Evolutionary conservation across 2,797 vertebrate genomes (phyloP).

Genomic region (Rhabdomys pumilio): DNA sequence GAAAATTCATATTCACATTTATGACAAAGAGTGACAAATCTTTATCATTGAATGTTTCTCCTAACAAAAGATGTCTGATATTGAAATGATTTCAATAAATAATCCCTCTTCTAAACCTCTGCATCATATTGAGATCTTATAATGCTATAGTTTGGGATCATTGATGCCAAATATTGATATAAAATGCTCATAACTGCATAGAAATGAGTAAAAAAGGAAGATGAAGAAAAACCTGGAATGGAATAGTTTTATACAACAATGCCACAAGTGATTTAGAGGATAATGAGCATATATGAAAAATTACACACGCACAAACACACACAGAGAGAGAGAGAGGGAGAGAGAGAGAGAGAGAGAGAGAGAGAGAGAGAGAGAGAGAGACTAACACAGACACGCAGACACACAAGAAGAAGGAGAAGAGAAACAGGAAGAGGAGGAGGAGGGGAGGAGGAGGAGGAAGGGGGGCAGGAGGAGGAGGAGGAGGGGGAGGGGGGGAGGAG

Average conservation of each 20-base stretch:
- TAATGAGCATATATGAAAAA: slow-evolving; percentile 42
- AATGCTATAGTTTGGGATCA: slow-evolving; percentile 75
- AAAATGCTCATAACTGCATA: slow-evolving; percentile 78
- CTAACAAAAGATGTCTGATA: slow-evolving; percentile 79
- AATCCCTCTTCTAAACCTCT: slow-evolving; percentile 82
- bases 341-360: no score
- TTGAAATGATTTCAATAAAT: slow-evolving; percentile 85
- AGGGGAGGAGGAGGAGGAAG: rapidly evolving
- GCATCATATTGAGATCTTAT: slow-evolving; percentile 82
- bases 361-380: no score
- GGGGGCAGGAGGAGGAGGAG: rapidly evolving
- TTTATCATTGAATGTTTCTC: slow-evolving; percentile 82
- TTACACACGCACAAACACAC: no score
- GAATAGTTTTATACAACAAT: slow-evolving; percentile 57
- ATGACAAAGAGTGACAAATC: slow-evolving; percentile 79
- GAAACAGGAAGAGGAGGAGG: no score
- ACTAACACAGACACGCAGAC: no score
- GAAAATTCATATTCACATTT: slow-evolving; percentile 74
- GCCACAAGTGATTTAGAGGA: slow-evolving; percentile 50
- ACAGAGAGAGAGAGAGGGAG: no score
- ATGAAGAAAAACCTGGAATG: slow-evolving; percentile 71
- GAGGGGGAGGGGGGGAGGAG: no score
- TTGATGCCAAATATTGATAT: slow-evolving; percentile 83
- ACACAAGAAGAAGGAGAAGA: no score
- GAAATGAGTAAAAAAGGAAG: slow-evolving; percentile 80